These are phyloP conservation scores for Drosophila malerkotliana DNA, from an alignment of 1,140 invertebrate genomes.

Conservation along the genomic window DNA sequence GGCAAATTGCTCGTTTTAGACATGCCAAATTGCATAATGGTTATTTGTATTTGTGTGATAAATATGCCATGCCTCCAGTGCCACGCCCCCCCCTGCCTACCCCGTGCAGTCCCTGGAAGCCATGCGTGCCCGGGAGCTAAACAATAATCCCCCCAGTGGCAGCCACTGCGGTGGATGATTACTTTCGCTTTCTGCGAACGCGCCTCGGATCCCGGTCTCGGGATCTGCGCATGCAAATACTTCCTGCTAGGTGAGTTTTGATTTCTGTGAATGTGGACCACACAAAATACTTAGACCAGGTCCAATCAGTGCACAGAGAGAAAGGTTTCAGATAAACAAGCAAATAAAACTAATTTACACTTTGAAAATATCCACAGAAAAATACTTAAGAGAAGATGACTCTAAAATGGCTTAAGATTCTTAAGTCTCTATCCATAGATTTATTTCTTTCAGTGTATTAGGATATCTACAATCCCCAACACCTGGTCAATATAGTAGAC, in stretches of 20 bases:
- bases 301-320: conserved; percentile 7
- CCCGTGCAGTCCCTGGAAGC: conserved; percentile 13
- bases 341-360: not conserved
- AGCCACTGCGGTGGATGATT: conserved; percentile 51
- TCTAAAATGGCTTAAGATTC: too few species aligned
- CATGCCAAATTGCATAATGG: conserved; percentile 59
- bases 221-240: conserved; percentile 66
- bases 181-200: conserved; percentile 72
- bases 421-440: not conserved
- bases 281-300: conserved; percentile 19
- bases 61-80: conserved; percentile 41
- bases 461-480: conserved; percentile 9
- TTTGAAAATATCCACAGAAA: too few species aligned
- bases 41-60: conserved; percentile 48
- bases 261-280: conserved; percentile 66
- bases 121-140: conserved; percentile 46
- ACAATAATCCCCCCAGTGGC: conserved; percentile 38
- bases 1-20: conserved; percentile 50
- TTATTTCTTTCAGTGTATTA: conserved; percentile 16
- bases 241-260: conserved; percentile 73
- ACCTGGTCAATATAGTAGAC: conserved; percentile 18
- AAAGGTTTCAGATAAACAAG: not conserved
- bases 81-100: conserved; percentile 17
- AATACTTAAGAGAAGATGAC: too few species aligned
- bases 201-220: conserved; percentile 37